Evolutionary conservation across 2,113 vertebrate species (phyloP), one percentile per base, ranked within the genome.

Genomic region (Actenoides lindsayi): DNA sequence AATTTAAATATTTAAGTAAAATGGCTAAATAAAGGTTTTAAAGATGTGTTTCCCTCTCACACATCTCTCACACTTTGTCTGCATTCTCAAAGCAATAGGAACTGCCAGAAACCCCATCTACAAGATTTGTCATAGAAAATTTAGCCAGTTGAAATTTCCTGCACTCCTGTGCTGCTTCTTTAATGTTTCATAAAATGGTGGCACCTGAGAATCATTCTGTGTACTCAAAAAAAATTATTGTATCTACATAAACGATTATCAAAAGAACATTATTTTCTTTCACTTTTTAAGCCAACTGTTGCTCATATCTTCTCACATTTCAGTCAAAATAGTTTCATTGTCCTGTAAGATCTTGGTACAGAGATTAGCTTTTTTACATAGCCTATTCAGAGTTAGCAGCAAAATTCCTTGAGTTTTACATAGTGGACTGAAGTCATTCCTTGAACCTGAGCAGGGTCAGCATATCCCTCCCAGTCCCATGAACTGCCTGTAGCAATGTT

Each of bases 1-100:
- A 39, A 77, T 96, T 96, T 95, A 89, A 97, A 94, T 94, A 89
- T 83, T 83, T 85, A 42, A 41, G 21, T 78, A 83, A 95, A 93
- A 76, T 31, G 9, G 21, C 16, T 75, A 65, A 75, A 90, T 81
- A 63, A 46, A 95, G 50, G 30, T 37, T 24, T 42, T 42, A 75
- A 94, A 93, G 35, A 25, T 30, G 57, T 75, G 51, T 78, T 79
- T 88, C 6, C 14, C 16, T 87, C 21, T 70, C 16, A 25, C 24
- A 33, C 11, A 5, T n/a, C 53, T 81, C 19, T 82, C 59, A 54
- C 39, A 7, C 17, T 90, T 83, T 81, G 10, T 87, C 89, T 89
- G 14, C 48, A 86, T 96, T 74, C 87, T 95, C 73, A 95, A 56
- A 90, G n/a, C 23, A 18, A 78, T 8, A 53, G 24, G 50, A 94